A percentile compares a stretch with the other conserved stretches of the same genome.
These are phyloP conservation scores for Thinocorus orbignyianus DNA, from an alignment of 2,113 vertebrate species.

Conservation along the genomic window DNA sequence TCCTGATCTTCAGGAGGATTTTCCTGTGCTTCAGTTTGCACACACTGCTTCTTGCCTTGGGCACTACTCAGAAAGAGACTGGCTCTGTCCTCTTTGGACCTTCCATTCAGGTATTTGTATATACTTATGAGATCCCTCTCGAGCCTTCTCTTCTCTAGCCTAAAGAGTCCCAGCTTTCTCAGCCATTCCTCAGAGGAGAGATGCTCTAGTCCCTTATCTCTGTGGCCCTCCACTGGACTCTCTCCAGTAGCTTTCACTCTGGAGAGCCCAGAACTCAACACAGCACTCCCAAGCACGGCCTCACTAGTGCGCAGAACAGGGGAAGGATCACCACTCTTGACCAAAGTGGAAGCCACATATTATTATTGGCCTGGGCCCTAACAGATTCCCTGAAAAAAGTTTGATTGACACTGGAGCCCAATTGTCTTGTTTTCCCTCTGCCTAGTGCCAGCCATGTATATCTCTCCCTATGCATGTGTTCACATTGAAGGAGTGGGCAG, in stretches of 20 bases:
- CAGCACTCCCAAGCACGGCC: not conserved
- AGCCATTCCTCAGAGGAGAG: not conserved
- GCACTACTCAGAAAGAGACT: not conserved
- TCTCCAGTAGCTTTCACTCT: not conserved
- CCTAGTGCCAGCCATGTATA: not conserved
- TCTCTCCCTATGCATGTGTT: not conserved
- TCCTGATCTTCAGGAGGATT: not conserved
- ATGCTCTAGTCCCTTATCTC: not conserved
- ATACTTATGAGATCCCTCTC: not conserved
- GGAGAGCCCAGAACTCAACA: not conserved
- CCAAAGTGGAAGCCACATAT: no score
- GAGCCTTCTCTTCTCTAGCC: not conserved
- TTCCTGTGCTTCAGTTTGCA: not conserved
- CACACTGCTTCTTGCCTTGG: not conserved
- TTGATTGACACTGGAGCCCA: not conserved
- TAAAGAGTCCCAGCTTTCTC: not conserved
- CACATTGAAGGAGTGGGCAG: fast-evolving
- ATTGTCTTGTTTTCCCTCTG: not conserved
- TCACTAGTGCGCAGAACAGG: not conserved
- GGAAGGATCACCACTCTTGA: not conserved
- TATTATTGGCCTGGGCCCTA: not conserved
- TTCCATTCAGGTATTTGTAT: not conserved
- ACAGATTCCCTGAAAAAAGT: not conserved
- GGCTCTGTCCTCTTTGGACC: not conserved
- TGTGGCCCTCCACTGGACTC: not conserved